A percentile compares a stretch with the other conserved stretches of the same genome.
phyloP scores from a whole-genome alignment of 53 echinoderm and acorn worm species.

The Glandiceps talaboti region DNA sequence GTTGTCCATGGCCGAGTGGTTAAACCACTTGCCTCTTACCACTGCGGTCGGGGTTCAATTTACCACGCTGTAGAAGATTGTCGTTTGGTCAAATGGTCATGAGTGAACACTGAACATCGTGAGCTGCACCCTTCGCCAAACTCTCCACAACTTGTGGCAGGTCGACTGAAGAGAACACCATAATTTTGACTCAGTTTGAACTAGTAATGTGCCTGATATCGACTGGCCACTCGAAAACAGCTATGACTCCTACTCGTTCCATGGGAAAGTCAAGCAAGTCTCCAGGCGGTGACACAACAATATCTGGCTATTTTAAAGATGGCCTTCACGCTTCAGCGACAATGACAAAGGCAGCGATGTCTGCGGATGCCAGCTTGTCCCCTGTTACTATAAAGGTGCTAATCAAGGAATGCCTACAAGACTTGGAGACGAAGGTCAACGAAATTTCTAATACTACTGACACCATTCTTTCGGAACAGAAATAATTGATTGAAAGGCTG shows the following conservation, averaged over 20 bases:
- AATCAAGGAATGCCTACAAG: not conserved
- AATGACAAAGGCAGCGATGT: not conserved
- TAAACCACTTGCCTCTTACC: no score
- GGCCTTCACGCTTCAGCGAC: not conserved
- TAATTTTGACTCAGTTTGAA: not conserved
- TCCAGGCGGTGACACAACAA: not conserved
- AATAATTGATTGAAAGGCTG: not conserved
- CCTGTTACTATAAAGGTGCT: not conserved
- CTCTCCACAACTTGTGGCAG: not conserved
- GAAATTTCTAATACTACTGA: not conserved
- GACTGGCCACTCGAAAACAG: not conserved
- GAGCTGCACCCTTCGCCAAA: not conserved
- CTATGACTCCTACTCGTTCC: not conserved
- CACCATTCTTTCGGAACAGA: not conserved
- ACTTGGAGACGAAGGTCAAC: not conserved
- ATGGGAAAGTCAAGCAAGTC: not conserved
- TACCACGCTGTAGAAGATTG: no score
- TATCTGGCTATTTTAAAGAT: not conserved
- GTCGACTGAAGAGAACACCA: not conserved
- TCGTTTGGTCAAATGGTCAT: not conserved
- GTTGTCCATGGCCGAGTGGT: no score
- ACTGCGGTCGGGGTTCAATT: no score
- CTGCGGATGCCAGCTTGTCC: not conserved
- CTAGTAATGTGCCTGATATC: not conserved
- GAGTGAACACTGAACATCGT: not conserved